Evolutionary conservation across 2,888 invertebrate genomes (phyloP).

Genomic region (Schizaphis graminum): DNA sequence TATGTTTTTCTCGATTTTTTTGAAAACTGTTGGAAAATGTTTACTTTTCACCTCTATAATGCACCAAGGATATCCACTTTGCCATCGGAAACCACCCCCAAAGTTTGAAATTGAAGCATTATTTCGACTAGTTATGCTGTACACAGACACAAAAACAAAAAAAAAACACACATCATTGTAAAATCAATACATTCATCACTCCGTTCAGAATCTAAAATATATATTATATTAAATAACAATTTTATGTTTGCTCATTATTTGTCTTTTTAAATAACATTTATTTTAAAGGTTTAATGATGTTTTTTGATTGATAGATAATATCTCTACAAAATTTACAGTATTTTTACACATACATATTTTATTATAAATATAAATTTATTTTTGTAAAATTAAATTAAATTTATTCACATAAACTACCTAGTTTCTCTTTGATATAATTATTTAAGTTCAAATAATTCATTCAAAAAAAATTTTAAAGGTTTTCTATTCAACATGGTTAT

Average conservation of each 20-base stretch:
- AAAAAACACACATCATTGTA: too few species aligned
- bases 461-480: neutral
- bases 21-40: too few species aligned
- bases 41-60: too few species aligned
- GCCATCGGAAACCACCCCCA: too few species aligned
- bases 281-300: neutral
- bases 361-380: neutral
- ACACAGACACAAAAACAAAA: too few species aligned
- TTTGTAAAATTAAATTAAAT: neutral
- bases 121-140: too few species aligned
- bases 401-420: neutral
- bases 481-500: neutral
- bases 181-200: too few species aligned
- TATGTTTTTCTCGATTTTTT: too few species aligned
- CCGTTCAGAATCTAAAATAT: too few species aligned
- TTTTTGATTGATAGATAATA: neutral
- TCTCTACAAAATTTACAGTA: neutral
- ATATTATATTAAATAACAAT: neutral
- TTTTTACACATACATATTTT: neutral
- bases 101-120: too few species aligned
- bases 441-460: neutral
- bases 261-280: neutral
- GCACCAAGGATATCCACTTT: too few species aligned
- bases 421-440: neutral
- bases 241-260: neutral